Evolutionary conservation across 1,140 invertebrate genomes (phyloP).

Genomic region (Papilio polyxenes): DNA sequence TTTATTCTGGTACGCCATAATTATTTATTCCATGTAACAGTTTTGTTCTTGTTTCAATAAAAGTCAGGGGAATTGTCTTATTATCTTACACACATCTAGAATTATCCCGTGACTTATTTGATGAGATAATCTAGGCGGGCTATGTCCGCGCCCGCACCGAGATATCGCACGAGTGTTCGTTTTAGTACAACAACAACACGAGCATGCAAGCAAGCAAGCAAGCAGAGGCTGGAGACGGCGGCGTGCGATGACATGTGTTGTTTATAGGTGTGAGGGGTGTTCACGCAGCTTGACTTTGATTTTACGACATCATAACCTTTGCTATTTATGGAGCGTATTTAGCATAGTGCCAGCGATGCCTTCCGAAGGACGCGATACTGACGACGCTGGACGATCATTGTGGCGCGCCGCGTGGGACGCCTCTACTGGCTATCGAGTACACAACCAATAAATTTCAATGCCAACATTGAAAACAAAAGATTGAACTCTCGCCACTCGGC

Average conservation of each 20-base stretch:
- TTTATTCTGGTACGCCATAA: neutral
- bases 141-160: neutral
- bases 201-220: slow-evolving; percentile 41
- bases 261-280: slow-evolving; percentile 63
- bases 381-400: slow-evolving; percentile 60
- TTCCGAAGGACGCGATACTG: slow-evolving; percentile 65
- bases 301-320: slow-evolving; percentile 73
- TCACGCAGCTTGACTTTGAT: slow-evolving; percentile 76
- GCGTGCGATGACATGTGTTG: slow-evolving; percentile 61
- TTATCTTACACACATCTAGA: slow-evolving; percentile 34
- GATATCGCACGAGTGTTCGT: neutral
- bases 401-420: slow-evolving; percentile 67
- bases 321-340: slow-evolving; percentile 75
- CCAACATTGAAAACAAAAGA: slow-evolving; percentile 74
- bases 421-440: slow-evolving; percentile 76
- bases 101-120: slow-evolving; percentile 36
- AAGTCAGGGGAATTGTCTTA: neutral
- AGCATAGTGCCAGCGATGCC: slow-evolving; percentile 66
- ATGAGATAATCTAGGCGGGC: slow-evolving; percentile 35
- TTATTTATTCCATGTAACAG: slow-evolving; percentile 13
- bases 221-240: slow-evolving; percentile 44
- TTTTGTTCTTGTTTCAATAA: slow-evolving; percentile 11
- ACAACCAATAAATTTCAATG: slow-evolving; percentile 78
- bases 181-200: slow-evolving; percentile 23
- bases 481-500: slow-evolving; percentile 55